Conservation (phyloP, 2,797 vertebrate species). For the Gallinago stenura region DNA sequence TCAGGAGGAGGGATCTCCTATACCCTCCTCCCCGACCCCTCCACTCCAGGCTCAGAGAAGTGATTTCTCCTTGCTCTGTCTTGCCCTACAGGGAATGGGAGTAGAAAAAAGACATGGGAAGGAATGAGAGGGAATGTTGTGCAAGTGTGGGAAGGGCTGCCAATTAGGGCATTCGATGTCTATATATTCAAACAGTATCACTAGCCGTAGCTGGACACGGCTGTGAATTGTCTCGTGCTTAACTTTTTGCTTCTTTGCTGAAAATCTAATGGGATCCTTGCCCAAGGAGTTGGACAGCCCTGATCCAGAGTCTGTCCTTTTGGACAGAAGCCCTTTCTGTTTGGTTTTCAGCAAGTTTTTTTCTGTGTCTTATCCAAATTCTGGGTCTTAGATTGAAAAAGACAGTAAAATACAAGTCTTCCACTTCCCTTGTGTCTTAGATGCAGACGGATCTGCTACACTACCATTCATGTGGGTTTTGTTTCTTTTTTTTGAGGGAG, state of each 20-base stretch:
- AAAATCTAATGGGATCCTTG: background rate
- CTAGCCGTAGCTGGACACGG: background rate
- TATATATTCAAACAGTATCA: background rate
- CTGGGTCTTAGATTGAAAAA: background rate
- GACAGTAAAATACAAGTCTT: background rate
- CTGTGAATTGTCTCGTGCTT: background rate
- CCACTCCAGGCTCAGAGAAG: background rate
- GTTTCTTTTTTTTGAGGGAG: rapidly evolving
- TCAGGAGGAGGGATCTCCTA: background rate
- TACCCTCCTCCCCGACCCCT: background rate
- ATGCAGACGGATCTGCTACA: background rate
- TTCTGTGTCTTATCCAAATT: background rate
- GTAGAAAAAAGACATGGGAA: background rate
- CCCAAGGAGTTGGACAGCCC: background rate
- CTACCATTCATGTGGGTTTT: rapidly evolving
- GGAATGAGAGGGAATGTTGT: background rate
- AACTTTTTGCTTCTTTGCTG: background rate
- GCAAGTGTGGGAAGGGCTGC: rapidly evolving
- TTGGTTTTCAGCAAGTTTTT: background rate
- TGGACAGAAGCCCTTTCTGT: background rate
- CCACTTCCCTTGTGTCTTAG: background rate
- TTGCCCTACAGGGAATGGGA: background rate
- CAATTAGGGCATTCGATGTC: background rate
- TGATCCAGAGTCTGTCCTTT: background rate
- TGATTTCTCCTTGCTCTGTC: background rate